Base-by-base conservation (phyloP, 2,113 vertebrate genomes). In the Strix uralensis region DNA sequence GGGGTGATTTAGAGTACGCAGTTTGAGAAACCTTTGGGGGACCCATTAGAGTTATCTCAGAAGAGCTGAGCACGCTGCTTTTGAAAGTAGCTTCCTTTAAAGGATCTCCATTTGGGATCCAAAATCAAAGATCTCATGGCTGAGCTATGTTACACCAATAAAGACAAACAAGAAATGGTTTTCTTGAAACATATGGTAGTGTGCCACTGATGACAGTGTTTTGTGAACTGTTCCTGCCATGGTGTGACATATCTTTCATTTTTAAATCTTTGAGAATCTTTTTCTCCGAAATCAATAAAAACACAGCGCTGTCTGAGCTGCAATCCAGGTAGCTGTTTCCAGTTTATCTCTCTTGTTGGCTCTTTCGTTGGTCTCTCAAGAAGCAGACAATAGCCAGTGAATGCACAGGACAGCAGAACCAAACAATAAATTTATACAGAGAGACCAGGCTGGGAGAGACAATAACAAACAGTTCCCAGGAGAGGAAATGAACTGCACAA, bases 401-500 rank as follows among this genome's bases (percentile, higher is more conserved):
- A 70, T 19, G 49, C 77, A n/a, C 36, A 63, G 86, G 81, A 58
- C 40, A 82, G 44, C 38, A 95, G 52, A 85, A 73, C 29, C 23
- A 82, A 38, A 79, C 69, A 73, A 63, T 52, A 55, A 11, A 75
- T 51, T 57, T n/a, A 42, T 18, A 58, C 14, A 36, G 73, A 88
- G 72, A 57, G 13, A 30, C 70, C 32, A 18, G 86, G 22, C 65
- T 61, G 66, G 55, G 69, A 85, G 30, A 92, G 71, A 55, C 22
- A 70, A n/a, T 82, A 77, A 47, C 91, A 82, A 75, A 72, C 47
- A 47, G 66, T 88, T 95, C 94, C 59, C 92, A 9, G 13, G 38
- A 88, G 89, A 94, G 95, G 95, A 96, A 97, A 82, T 49, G 67
- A 82, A 46, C 73, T 20, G 46, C 58, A 51, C 74, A 90, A 92